Percentiles rank a stretch among this genome's conserved stretches.
phyloP scores from a whole-genome alignment of 2,797 vertebrate genomes.

The Podarcis lilfordi region DNA sequence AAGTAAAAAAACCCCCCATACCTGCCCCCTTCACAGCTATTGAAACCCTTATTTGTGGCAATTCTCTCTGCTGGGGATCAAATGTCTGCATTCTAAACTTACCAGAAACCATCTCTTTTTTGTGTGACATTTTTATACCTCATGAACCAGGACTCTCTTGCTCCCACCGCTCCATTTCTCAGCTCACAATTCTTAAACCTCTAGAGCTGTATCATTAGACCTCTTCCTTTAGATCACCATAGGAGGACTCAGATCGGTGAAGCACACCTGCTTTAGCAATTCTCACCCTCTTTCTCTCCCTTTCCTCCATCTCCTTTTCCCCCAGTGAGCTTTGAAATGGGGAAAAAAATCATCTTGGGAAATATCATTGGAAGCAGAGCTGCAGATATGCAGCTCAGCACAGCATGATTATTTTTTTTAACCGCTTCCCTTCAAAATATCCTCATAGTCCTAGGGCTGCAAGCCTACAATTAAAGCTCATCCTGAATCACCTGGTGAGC shows the following conservation, averaged over 20 bases:
- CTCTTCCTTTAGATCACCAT: neutral
- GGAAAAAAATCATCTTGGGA: slow-evolving; percentile 26
- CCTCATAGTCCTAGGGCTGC: slow-evolving; percentile 17
- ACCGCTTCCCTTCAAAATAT: no score
- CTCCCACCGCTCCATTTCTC: neutral
- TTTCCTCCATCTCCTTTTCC: fast-evolving
- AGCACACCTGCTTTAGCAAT: neutral
- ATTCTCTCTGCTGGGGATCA: neutral
- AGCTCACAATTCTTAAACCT: neutral
- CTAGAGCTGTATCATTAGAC: slow-evolving; percentile 14
- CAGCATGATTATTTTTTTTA: no score
- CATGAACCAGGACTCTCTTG: fast-evolving
- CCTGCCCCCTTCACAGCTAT: no score
- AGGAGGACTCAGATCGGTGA: neutral
- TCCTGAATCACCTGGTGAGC: slow-evolving; percentile 35
- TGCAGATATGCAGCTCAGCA: neutral
- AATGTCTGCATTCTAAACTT: neutral
- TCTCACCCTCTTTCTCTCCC: neutral
- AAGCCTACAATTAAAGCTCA: slow-evolving; percentile 25
- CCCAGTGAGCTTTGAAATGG: neutral
- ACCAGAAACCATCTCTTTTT: neutral
- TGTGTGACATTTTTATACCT: neutral
- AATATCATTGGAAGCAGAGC: neutral
- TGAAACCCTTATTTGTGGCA: no score
- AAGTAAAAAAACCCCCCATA: no score